Evolutionary conservation across 2,797 vertebrate genomes (phyloP).

Genomic region (Phalanger gymnotis): DNA sequence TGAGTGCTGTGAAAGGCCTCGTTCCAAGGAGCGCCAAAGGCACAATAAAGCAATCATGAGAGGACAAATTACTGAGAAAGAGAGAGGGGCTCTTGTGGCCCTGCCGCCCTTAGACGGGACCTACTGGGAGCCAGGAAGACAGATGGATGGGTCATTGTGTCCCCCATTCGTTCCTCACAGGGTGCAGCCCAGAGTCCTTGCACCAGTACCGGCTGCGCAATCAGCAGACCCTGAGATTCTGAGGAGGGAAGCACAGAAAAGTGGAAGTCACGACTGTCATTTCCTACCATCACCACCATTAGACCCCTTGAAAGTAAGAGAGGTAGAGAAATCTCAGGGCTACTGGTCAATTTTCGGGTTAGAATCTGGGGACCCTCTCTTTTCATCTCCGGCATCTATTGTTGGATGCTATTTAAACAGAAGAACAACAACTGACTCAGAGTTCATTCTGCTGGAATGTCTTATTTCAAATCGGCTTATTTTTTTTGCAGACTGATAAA

Average conservation of each 20-base stretch:
- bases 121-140: neutral
- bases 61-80: neutral
- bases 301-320: neutral
- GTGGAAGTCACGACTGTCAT: neutral
- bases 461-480: too few species aligned
- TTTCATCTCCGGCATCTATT: slow-evolving; percentile 16
- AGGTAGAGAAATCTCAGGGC: neutral
- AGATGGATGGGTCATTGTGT: neutral
- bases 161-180: neutral
- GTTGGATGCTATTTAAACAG: neutral
- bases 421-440: neutral
- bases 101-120: neutral
- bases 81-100: neutral
- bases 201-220: neutral
- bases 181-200: neutral
- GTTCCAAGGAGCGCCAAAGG: neutral
- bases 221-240: neutral
- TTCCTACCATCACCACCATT: neutral
- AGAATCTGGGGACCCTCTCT: slow-evolving; percentile 86
- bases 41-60: slow-evolving; percentile 4
- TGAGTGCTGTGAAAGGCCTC: neutral
- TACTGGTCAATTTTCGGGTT: slow-evolving; percentile 77
- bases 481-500: slow-evolving; percentile 82
- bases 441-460: neutral
- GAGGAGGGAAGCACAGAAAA: neutral